phyloP scores from a whole-genome alignment of 2,888 invertebrate genomes.

The Busseola fusca region DNA sequence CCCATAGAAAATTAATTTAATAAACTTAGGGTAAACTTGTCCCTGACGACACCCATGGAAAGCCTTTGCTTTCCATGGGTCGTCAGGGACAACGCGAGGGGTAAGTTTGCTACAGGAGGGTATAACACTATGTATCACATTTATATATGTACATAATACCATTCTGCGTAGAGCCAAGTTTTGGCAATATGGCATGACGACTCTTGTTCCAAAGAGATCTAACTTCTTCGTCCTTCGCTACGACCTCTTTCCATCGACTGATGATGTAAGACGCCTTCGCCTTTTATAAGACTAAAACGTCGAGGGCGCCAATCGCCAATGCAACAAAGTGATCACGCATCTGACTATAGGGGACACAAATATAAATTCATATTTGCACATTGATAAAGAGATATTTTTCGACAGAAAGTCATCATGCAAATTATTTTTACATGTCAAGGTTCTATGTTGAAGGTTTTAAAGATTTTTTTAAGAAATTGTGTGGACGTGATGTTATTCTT shows the following conservation, averaged over 20 bases:
- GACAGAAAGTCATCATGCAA: constrained; percentile 66
- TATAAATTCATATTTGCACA: constrained; percentile 34
- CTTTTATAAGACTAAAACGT: constrained; percentile 13
- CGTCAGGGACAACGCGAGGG: neutral
- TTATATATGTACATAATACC: neutral
- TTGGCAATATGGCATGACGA: constrained; percentile 15
- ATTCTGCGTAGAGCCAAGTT: neutral
- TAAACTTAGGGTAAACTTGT: too few species aligned
- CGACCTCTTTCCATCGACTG: constrained; percentile 14
- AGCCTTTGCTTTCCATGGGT: neutral
- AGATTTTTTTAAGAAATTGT: constrained; percentile 59
- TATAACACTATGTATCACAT: neutral
- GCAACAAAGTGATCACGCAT: neutral
- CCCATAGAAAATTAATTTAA: too few species aligned
- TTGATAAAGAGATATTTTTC: constrained; percentile 59
- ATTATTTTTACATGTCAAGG: constrained; percentile 80
- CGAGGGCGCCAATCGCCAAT: constrained; percentile 3
- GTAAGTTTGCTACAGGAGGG: neutral
- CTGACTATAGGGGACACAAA: constrained; percentile 20
- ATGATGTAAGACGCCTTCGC: constrained; percentile 36
- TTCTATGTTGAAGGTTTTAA: constrained; percentile 72
- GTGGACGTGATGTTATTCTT: constrained; percentile 1
- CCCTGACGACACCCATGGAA: too few species aligned
- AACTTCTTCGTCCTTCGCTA: constrained; percentile 21
- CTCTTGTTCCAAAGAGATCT: constrained; percentile 18